phyloP scores from a whole-genome alignment of 2,113 vertebrate species.

The Theropithecus gelada region DNA sequence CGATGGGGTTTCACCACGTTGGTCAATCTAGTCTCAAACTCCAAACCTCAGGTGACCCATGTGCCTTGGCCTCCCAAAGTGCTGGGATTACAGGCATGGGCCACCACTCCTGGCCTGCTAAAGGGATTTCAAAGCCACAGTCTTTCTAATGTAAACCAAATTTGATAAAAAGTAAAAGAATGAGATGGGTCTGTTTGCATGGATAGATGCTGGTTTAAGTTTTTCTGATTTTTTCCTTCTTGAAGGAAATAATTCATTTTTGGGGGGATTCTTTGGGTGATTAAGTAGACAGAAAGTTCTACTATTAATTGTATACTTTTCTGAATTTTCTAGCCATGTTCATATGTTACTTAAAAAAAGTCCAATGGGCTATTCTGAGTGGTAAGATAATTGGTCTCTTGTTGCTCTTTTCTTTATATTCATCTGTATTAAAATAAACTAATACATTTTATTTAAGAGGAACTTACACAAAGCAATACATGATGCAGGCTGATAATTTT shows the following conservation, averaged over 20 bases:
- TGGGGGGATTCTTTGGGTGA: neutral
- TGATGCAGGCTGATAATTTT: neutral
- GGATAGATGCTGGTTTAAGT: neutral
- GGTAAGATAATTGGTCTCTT: neutral
- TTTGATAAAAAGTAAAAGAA: neutral
- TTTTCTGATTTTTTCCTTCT: neutral
- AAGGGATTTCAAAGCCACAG: neutral
- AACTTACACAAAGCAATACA: neutral
- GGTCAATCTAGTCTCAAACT: no score
- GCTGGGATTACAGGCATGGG: no score
- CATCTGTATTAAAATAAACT: neutral
- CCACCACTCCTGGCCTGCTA: no score
- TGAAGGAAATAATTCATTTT: neutral
- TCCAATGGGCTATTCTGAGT: neutral
- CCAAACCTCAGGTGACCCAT: no score
- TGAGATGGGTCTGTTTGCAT: neutral
- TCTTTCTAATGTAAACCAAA: neutral
- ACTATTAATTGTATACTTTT: neutral
- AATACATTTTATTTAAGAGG: neutral
- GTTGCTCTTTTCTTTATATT: neutral
- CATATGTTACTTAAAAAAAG: neutral
- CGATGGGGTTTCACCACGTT: no score
- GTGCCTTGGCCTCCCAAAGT: no score
- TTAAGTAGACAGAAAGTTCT: neutral
- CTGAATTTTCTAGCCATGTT: neutral